Conservation (phyloP, 2,888 invertebrate species). For the Perizoma flavofasciatum region DNA sequence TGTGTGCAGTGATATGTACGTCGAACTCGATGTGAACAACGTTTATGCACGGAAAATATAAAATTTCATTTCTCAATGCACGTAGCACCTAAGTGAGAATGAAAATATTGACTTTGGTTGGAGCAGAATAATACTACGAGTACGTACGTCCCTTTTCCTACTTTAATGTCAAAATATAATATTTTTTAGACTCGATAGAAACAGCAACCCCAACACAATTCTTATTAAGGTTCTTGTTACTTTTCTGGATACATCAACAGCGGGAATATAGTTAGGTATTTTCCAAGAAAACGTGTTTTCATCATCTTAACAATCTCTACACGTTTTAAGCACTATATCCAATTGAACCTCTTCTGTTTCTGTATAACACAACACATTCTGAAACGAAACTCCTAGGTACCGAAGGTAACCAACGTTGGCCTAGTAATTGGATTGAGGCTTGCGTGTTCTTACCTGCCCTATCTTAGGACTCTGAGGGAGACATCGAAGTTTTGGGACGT, state of each 20-base stretch:
- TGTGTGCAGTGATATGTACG: slow-evolving; percentile 25
- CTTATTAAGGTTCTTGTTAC: too few species aligned
- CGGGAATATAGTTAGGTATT: too few species aligned
- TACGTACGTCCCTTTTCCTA: too few species aligned
- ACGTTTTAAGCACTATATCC: not conserved
- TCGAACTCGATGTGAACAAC: slow-evolving; percentile 27
- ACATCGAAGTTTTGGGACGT: slow-evolving; percentile 25
- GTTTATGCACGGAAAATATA: slow-evolving; percentile 17
- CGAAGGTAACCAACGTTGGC: slow-evolving; percentile 19
- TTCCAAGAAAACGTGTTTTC: too few species aligned
- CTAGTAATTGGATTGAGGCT: slow-evolving; percentile 30
- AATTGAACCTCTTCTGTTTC: too few species aligned
- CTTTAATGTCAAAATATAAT: too few species aligned
- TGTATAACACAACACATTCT: slow-evolving; percentile 11
- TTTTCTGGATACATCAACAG: too few species aligned
- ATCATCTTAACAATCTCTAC: too few species aligned
- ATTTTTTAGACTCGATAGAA: too few species aligned
- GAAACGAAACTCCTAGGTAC: slow-evolving; percentile 20
- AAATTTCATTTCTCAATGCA: not conserved
- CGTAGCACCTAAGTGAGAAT: not conserved
- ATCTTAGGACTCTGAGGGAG: slow-evolving; percentile 23
- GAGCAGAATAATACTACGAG: not conserved
- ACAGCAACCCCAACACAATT: too few species aligned
- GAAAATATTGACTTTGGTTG: not conserved
- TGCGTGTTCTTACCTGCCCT: slow-evolving; percentile 24